Evolutionary conservation across 2,888 invertebrate species (phyloP), one percentile per base, ranked within the genome.

Genomic region (Crocallis elinguaria): DNA sequence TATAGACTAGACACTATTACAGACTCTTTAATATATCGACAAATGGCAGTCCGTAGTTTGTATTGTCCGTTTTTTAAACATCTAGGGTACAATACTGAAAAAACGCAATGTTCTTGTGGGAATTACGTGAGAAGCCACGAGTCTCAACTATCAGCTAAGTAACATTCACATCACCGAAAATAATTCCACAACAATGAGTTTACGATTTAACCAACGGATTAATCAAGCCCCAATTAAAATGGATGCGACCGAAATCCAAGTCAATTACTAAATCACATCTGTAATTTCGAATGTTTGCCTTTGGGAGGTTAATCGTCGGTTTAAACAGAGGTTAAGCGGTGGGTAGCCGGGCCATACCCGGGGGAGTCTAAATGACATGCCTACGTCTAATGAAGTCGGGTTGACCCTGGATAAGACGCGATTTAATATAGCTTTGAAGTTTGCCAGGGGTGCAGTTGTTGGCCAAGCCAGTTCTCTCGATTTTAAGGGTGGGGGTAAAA

Each of bases 281-380:
- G 71, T 77, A 77, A 77, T 79, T 74, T 71, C 69, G 64, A 69
- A 72, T 76, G 76, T 75, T 77, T 73, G 66, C 74, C 75, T 71
- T 49, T 49, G 68, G 70, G 76, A 73, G 71, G 69, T 73, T 75
- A 76, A 82, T 78, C 77, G 79, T 67, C 81, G 75, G 77, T 83
- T 84, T 77, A 82, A 82, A 79, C 73, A 64, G 70, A 80, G 82
- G 82, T 78, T 82, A 82, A 80, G 71, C 68, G 70, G 64, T 66
- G 67, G 73, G 62, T 68, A 67, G 69, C 64, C 56, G 61, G 53
- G 62, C 43, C 62, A 38, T 67, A 62, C 75, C 36, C 52, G 3
- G n/a, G 53, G 38, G 53, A 33, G 43, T 33, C 43, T 43, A 48
- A 48, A 43, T 53, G 48, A 48, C 48, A 53, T 54, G 48, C 53